Base-by-base conservation (phyloP, 2,888 invertebrate genomes). In the Pandemis corylana region DNA sequence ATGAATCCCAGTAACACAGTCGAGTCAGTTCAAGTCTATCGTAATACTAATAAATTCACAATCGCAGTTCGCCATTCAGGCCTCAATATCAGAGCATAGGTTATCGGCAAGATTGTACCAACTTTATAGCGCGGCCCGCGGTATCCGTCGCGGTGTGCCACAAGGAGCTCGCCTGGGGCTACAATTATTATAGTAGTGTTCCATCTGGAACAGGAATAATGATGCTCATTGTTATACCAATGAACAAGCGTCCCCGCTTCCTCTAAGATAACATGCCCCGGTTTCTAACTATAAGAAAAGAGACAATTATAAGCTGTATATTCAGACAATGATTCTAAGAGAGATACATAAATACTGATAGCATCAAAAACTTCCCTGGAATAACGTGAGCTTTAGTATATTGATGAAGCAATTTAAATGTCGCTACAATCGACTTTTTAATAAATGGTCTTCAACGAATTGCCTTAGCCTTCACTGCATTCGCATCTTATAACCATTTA, bases 101-200 rank as follows among this genome's bases (percentile, higher is more conserved):
- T 89, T 91, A 90, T 91, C 90, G 76, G 59, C 70, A 76, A 83
- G 83, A 82, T 82, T 81, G 82, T 82, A 80, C 81, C 79, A 76
- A 79, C 78, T 83, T 83, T 82, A 84, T 81, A 79, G 76, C 81
- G 80, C 79, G 78, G 65, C 76, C 78, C 79, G 77, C 79, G 77
- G 71, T 77, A 77, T 77, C 73, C 77, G 77, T 76, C 53, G 76
- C 73, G 78, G 80, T 72, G 78, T 83, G 75, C 81, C 79, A 79
- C 81, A 84, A 81, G 83, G 81, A 79, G 72, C 74, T 44, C 56
- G 71, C 72, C 67, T 82, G 64, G 49, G 65, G 44, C 56, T 63
- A 59, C 42, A 49, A 74, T 12, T 56, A 73, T 72, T 71, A 53
- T 76, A 20, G 61, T 59, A 65, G 15, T 61, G 68, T 75, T 77